Base-by-base conservation (phyloP, 2,797 vertebrate species). In the Myotis vivesi region DNA sequence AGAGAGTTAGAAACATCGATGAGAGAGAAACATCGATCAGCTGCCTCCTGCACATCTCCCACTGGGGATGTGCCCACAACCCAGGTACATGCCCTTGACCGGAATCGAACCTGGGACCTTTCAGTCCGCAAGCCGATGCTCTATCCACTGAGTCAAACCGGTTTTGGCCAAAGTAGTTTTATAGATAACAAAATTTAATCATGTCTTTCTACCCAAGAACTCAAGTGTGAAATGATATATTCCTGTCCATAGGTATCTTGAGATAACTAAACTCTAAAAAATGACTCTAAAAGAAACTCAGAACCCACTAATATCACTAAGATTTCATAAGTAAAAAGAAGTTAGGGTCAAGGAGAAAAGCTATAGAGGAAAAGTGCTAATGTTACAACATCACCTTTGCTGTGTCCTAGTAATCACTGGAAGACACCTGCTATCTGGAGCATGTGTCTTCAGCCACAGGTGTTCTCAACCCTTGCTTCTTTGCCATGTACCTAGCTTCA, bases 251-350 rank as follows among this genome's bases (percentile, higher is more conserved):
- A 66, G 16, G 41, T 46, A 64, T 64, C 46, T 23, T 76, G 38
- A 73, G 36, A 90, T 10, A 81, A 77, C 3, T 83, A 38, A 94
- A 69, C 5, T 69, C 20, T 62, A 38, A 91, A 84, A 92, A 53
- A n/a, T 20, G 87, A 51, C 49, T 12, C 17, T 55, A 81, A 41
- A 92, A 55, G 66, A 62, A 88, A 85, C 22, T 87, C 30, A 28
- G 38, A 91, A 89, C 5, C 20, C 15, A 80, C 22, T 69, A 96
- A 95, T 44, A 90, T 38, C 46, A 64, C 79, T 94, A 96, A 95
- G 59, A 25, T 93, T 95, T 95, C 57, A 66, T 68, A 94, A 83
- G 77, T 53, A 88, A 92, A 55, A 86, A 66, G 1, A 94, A 41
- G 36, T 76, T 75, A 94, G 36, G 77, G 81, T 71, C 84, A 53